Conservation (phyloP, 64 coral and sea anemone species). For the Trachythela sp. region DNA sequence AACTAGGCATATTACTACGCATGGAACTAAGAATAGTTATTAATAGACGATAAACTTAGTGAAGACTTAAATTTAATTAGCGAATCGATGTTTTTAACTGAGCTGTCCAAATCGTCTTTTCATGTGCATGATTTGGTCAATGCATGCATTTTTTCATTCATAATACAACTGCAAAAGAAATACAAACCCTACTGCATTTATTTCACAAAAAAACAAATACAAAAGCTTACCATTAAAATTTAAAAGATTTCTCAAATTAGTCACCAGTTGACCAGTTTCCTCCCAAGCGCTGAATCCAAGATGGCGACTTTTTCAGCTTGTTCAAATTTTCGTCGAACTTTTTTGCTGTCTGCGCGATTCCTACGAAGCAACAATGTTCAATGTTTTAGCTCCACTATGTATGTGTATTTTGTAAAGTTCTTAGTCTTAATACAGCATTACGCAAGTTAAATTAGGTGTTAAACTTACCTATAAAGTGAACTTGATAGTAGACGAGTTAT, state of each 20-base stretch:
- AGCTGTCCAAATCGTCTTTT: too few relatives aligned
- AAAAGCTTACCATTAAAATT: background rate
- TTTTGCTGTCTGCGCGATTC: background rate
- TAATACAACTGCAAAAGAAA: too few relatives aligned
- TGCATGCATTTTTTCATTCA: too few relatives aligned
- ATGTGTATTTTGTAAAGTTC: background rate
- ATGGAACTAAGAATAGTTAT: too few relatives aligned
- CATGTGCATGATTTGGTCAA: too few relatives aligned
- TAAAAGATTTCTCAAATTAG: background rate
- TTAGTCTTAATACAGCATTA: background rate
- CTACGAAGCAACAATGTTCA: background rate
- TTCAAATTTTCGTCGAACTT: background rate
- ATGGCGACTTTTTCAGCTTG: slow-evolving; percentile 10
- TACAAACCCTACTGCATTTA: too few relatives aligned
- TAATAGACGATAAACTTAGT: too few relatives aligned
- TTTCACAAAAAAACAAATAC: too few relatives aligned
- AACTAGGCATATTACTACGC: too few relatives aligned
- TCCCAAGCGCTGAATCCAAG: background rate
- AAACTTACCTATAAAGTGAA: background rate
- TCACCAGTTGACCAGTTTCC: background rate
- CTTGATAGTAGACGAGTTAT: too few relatives aligned
- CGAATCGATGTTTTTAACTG: too few relatives aligned
- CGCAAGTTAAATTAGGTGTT: background rate
- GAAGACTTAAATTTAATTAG: too few relatives aligned
- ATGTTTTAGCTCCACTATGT: background rate